Percentiles rank a stretch among this genome's conserved stretches.
Conservation (phyloP, 1,140 invertebrate genomes). For the Lysiphlebus fabarum region DNA sequence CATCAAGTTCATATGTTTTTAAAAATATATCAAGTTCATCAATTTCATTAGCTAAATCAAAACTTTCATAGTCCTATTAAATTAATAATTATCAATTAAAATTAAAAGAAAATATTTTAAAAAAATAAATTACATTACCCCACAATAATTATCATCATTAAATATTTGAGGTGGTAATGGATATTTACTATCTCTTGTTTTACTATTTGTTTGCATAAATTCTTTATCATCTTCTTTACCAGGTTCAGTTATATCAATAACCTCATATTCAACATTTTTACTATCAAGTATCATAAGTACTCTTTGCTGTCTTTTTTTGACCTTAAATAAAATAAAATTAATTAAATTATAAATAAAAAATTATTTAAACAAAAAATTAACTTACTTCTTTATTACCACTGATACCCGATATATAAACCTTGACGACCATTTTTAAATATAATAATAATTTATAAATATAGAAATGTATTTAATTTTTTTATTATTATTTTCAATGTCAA, state of each 20-base stretch:
- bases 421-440: slow-evolving; percentile 70
- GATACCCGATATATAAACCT: slow-evolving; percentile 85
- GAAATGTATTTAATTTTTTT: no score
- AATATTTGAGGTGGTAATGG: slow-evolving; percentile 92
- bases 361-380: slow-evolving; percentile 23
- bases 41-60: slow-evolving; percentile 87
- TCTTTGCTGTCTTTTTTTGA: slow-evolving; percentile 89
- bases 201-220: slow-evolving; percentile 88
- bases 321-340: slow-evolving; percentile 60
- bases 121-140: slow-evolving; percentile 62
- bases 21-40: slow-evolving; percentile 84
- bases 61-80: slow-evolving; percentile 85
- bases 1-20: slow-evolving; percentile 61
- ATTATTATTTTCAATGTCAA: not conserved
- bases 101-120: slow-evolving; percentile 2
- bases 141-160: slow-evolving; percentile 88
- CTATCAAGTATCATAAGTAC: slow-evolving; percentile 89
- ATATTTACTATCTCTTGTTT: slow-evolving; percentile 69
- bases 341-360: not conserved
- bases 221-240: slow-evolving; percentile 83
- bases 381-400: slow-evolving; percentile 87
- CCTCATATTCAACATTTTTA: slow-evolving; percentile 81
- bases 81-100: slow-evolving; percentile 13
- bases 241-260: slow-evolving; percentile 90
- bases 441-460: no score